phyloP scores from a whole-genome alignment of 2,113 vertebrate genomes.

The Notechis scutatus region DNA sequence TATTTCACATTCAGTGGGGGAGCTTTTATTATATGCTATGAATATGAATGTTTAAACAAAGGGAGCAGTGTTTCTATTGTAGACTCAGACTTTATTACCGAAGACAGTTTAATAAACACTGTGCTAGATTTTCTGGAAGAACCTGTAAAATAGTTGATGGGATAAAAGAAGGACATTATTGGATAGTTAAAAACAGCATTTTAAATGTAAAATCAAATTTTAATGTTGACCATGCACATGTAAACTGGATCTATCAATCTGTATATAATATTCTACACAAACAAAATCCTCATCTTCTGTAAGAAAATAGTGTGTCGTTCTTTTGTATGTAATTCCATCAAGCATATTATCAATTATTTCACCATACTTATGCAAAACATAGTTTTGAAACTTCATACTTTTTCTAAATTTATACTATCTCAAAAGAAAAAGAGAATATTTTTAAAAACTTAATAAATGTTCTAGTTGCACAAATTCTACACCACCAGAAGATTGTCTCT shows the following conservation, averaged over 20 bases:
- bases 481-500: background rate
- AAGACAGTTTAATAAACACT: background rate
- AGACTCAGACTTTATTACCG: background rate
- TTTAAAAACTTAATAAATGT: background rate
- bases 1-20: background rate
- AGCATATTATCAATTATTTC: background rate
- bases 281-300: background rate
- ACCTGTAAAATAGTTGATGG: background rate
- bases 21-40: background rate
- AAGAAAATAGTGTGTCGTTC: background rate
- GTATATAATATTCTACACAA: background rate
- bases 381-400: background rate
- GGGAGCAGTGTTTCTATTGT: background rate
- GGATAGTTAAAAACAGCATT: background rate
- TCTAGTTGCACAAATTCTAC: background rate
- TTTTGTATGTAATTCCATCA: background rate
- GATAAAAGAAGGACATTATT: background rate
- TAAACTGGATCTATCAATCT: background rate
- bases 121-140: background rate
- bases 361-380: background rate
- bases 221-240: background rate
- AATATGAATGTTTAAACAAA: background rate
- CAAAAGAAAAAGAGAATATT: background rate
- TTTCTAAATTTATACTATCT: background rate
- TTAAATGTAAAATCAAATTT: background rate